Conservation (phyloP, 2,888 invertebrate genomes). For the Drosophila kambysellisi region DNA sequence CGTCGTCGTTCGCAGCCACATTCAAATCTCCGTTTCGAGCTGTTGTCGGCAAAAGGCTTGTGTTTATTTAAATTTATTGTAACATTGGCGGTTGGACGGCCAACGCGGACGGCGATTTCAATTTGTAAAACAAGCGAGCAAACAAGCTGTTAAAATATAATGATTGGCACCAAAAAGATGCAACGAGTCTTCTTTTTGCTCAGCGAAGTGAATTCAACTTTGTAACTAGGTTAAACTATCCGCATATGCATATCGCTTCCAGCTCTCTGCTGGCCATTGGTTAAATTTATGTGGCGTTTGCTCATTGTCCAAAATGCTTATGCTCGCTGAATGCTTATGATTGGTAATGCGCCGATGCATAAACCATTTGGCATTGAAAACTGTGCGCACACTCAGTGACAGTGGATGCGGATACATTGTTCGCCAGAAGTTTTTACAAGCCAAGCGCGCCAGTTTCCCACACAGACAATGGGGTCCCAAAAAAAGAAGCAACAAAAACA, state of each 20-base stretch:
- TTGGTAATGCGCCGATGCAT: conserved; percentile 71
- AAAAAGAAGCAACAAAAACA: conserved; percentile 7
- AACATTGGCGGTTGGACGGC: conserved; percentile 59
- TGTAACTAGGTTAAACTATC: conserved; percentile 68
- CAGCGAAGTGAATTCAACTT: background rate
- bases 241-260: conserved; percentile 72
- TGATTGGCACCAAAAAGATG: conserved; percentile 72
- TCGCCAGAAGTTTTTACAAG: conserved; percentile 69
- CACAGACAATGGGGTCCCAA: conserved; percentile 73
- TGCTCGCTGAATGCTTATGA: conserved; percentile 51
- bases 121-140: conserved; percentile 81
- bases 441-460: conserved; percentile 73
- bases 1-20: conserved; percentile 36
- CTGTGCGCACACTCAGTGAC: conserved; percentile 45
- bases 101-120: conserved; percentile 70
- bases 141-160: conserved; percentile 81
- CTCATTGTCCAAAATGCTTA: conserved; percentile 68
- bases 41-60: conserved; percentile 66
- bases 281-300: conserved; percentile 76
- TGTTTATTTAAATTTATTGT: conserved; percentile 81
- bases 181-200: conserved; percentile 19
- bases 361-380: conserved; percentile 80
- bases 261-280: conserved; percentile 39
- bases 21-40: conserved; percentile 22
- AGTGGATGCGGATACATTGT: conserved; percentile 60